Evolutionary conservation across 2,888 invertebrate species (phyloP), one percentile per base, ranked within the genome.

Genomic region (Noctuana brunneofusca): DNA sequence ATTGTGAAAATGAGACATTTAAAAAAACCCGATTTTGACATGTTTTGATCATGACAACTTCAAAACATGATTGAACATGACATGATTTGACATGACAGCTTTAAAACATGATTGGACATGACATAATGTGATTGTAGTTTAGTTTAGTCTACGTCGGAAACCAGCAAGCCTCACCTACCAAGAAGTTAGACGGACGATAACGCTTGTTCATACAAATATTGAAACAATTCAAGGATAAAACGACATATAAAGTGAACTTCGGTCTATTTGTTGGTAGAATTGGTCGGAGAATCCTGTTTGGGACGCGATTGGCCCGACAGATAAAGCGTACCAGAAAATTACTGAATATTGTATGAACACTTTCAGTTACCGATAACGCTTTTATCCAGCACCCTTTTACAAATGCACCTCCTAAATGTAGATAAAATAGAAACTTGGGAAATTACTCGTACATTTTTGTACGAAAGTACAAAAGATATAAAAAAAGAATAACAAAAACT

Each of bases 281-380:
- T 48, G 48, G 12, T 48, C 48, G 24, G 24, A 48, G 30, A 50
- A 30, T 9, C 50, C 50, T 50, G 27, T 30, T 14, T 27, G 18
- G 32, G 50, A 18, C 16, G 50, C 50, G 50, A 52, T 52, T 52
- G 32, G 30, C 50, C 32, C 1, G 14, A 9, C 16, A 16, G 50
- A 52, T 52, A 52, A 18, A 32, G 32, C 50, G 30, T 30, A 16
- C 30, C 12, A 32, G 18, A 52, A 52, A 52, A 52, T 50, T 52
- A 52, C 50, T 52, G 50, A 52, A 52, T 52, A 52, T 52, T 52
- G 50, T 52, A 30, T 52, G 50, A 52, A 52, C 50, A 30, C 30
- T 27, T 52, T 52, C 18, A 16, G 50, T 32, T n/a, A 18, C 50
- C 27, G 18, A 52, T 52, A 52, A 52, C 30, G 16, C 27, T 27